phyloP scores from a whole-genome alignment of 2,113 vertebrate genomes.

The Todiramphus saurophagus region DNA sequence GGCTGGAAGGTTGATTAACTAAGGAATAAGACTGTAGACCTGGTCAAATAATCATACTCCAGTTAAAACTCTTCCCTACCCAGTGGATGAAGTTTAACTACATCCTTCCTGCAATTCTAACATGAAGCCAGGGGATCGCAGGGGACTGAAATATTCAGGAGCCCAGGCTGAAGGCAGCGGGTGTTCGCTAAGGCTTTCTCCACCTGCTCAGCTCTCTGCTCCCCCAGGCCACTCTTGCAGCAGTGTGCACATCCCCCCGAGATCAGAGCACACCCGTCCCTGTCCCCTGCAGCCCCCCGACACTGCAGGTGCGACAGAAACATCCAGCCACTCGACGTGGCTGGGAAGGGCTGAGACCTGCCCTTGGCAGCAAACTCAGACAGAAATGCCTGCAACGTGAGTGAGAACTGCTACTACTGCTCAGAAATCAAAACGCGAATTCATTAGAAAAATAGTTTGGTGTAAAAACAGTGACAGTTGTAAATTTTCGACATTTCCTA shows the following conservation, averaged over 20 bases:
- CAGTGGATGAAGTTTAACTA: background rate
- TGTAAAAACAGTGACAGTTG: background rate
- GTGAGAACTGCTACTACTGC: background rate
- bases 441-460: background rate
- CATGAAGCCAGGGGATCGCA: background rate
- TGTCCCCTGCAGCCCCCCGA: too few species aligned
- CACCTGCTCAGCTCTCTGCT: background rate
- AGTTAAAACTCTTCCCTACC: background rate
- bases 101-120: background rate
- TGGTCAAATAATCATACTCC: background rate
- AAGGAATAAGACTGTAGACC: background rate
- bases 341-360: background rate
- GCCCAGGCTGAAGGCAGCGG: background rate
- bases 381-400: background rate
- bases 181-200: background rate
- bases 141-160: background rate
- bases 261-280: background rate
- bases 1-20: background rate
- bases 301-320: background rate
- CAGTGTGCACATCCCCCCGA: background rate
- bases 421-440: background rate
- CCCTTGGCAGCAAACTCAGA: background rate
- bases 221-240: too few species aligned
- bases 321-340: accelerated
- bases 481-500: background rate